Evolutionary conservation across 2,888 invertebrate genomes (phyloP).

Genomic region (Thumatha senex): DNA sequence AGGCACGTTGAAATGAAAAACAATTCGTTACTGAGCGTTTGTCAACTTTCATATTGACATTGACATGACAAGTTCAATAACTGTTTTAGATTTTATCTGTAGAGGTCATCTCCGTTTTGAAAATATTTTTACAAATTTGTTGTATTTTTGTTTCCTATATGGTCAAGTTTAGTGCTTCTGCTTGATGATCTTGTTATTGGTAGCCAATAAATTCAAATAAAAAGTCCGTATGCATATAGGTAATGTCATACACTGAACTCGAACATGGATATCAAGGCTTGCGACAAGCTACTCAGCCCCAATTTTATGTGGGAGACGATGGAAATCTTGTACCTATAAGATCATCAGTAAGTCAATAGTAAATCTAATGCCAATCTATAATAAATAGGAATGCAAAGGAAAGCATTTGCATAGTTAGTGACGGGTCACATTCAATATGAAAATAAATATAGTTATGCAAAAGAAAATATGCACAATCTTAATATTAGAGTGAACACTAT

Average conservation of each 20-base stretch:
- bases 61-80: no score
- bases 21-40: no score
- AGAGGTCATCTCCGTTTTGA: constrained; percentile 36
- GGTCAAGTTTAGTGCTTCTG: constrained; percentile 8
- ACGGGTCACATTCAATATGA: no score
- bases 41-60: no score
- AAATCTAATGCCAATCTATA: constrained; percentile 11
- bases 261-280: constrained; percentile 96
- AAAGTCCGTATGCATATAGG: constrained; percentile 58
- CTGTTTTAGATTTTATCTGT: constrained; percentile 31
- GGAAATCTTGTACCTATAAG: constrained; percentile 84
- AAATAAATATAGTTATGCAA: constrained; percentile 14
- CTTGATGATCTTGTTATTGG: constrained; percentile 21
- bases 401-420: no score
- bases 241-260: constrained; percentile 96
- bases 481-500: constrained; percentile 1
- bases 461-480: neutral
- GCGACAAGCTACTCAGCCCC: constrained; percentile 86
- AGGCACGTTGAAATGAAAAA: no score
- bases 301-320: constrained; percentile 89
- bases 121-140: constrained; percentile 34
- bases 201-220: constrained; percentile 10
- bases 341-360: constrained; percentile 80
- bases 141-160: constrained; percentile 14
- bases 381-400: neutral